These are phyloP conservation scores for Zaprionus camerounensis DNA, from an alignment of 1,140 invertebrate species.

Conservation along the genomic window DNA sequence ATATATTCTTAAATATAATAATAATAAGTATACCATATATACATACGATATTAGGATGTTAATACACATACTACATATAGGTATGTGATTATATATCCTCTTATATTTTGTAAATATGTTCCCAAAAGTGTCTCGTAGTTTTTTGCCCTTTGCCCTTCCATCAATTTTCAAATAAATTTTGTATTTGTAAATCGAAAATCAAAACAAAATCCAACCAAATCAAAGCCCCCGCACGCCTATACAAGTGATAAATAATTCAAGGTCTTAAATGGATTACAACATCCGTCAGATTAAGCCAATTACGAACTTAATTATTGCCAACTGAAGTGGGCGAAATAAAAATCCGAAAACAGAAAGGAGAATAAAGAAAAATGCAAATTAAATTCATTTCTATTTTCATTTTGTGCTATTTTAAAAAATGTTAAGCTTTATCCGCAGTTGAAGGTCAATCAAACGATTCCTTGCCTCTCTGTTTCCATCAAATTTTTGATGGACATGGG, in stretches of 20 bases:
- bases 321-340: neutral
- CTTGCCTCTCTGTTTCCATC: neutral
- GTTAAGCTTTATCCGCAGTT: constrained; percentile 6
- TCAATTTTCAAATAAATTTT: neutral
- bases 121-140: too few relatives aligned
- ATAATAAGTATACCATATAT: too few relatives aligned
- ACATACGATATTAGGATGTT: too few relatives aligned
- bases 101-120: too few relatives aligned
- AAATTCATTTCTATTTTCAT: neutral
- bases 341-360: neutral
- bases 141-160: too few relatives aligned
- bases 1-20: too few relatives aligned
- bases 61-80: too few relatives aligned
- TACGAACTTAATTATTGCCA: constrained; percentile 9
- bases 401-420: neutral
- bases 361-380: neutral
- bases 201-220: neutral
- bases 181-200: neutral
- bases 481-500: neutral
- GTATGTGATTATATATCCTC: too few relatives aligned
- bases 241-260: neutral
- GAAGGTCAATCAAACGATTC: constrained; percentile 8
- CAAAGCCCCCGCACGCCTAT: neutral
- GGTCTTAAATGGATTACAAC: constrained; percentile 7
- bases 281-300: constrained; percentile 8